Percentiles rank a stretch among this genome's conserved stretches.
Conservation (phyloP, 1,140 invertebrate genomes). For the Drosophila bifasciata region DNA sequence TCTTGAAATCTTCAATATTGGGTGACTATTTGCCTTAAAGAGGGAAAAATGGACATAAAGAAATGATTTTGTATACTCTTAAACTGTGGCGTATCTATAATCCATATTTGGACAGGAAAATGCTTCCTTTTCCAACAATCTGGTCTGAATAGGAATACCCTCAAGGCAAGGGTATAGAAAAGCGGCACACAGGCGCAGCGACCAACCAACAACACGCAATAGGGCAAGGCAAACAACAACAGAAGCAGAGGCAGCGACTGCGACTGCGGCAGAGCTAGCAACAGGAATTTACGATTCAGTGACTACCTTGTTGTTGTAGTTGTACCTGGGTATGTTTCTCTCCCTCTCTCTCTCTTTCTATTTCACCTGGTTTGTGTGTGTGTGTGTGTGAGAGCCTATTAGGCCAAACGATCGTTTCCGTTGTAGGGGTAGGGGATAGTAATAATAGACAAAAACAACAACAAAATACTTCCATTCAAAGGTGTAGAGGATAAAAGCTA, state of each 20-base stretch:
- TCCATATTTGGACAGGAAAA: too few relatives aligned
- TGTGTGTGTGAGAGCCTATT: constrained; percentile 68
- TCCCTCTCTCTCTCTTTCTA: constrained; percentile 45
- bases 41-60: too few relatives aligned
- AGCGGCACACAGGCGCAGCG: too few relatives aligned
- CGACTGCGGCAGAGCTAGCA: constrained; percentile 58
- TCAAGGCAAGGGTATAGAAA: too few relatives aligned
- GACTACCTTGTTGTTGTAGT: constrained; percentile 72
- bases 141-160: too few relatives aligned
- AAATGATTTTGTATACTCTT: too few relatives aligned
- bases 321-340: constrained; percentile 32
- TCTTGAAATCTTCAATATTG: too few relatives aligned
- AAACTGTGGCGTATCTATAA: too few relatives aligned
- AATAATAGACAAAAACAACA: constrained; percentile 61
- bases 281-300: constrained; percentile 81
- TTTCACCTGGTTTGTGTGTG: constrained; percentile 51
- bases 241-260: constrained; percentile 36
- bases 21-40: too few relatives aligned
- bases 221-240: constrained; percentile 82
- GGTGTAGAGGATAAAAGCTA: constrained; percentile 9
- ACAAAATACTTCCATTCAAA: constrained; percentile 3
- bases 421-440: constrained; percentile 53
- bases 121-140: too few relatives aligned
- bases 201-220: constrained; percentile 79
- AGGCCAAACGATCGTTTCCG: constrained; percentile 73